Conservation (phyloP, 92 coral and sea anemone species). For the Paragorgia papillata region DNA sequence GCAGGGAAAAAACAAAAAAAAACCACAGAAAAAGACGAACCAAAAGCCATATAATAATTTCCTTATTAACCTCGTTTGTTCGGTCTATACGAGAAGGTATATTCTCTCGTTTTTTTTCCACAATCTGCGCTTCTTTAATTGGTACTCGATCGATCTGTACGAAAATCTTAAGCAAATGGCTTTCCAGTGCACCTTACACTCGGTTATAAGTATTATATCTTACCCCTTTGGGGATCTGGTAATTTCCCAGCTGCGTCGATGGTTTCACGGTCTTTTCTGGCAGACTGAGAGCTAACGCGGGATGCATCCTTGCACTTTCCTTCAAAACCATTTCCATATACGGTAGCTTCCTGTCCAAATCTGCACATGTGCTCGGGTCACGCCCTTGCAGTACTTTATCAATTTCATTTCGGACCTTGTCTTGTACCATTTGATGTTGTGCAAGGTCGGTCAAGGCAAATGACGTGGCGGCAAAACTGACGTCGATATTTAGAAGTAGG, state of each 20-base stretch:
- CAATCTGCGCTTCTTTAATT: too few species aligned
- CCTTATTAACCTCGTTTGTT: too few species aligned
- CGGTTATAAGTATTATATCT: conserved; percentile 25
- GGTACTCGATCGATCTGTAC: too few species aligned
- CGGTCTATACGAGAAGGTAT: too few species aligned
- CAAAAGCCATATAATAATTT: too few species aligned
- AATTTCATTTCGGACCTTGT: conserved; percentile 67
- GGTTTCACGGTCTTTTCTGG: conserved; percentile 88
- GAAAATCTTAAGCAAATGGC: too few species aligned
- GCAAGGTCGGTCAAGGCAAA: conserved; percentile 84
- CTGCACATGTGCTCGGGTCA: conserved; percentile 64
- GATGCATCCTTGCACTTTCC: conserved; percentile 93
- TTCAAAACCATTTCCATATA: conserved; percentile 86
- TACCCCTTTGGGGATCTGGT: conserved; percentile 86
- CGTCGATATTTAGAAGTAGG: conserved; percentile 78
- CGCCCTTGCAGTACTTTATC: conserved; percentile 68
- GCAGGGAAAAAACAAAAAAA: too few species aligned
- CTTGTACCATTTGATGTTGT: conserved; percentile 59
- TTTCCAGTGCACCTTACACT: too few species aligned
- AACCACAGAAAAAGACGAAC: too few species aligned
- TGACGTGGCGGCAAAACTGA: conserved; percentile 86
- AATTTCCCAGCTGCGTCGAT: conserved; percentile 76
- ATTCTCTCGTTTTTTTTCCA: too few species aligned
- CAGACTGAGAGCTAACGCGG: conserved; percentile 79
- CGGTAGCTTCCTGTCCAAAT: conserved; percentile 74